Evolutionary conservation across 2,113 vertebrate genomes (phyloP), one percentile per base, ranked within the genome.

Genomic region (Hypanus sabinus): DNA sequence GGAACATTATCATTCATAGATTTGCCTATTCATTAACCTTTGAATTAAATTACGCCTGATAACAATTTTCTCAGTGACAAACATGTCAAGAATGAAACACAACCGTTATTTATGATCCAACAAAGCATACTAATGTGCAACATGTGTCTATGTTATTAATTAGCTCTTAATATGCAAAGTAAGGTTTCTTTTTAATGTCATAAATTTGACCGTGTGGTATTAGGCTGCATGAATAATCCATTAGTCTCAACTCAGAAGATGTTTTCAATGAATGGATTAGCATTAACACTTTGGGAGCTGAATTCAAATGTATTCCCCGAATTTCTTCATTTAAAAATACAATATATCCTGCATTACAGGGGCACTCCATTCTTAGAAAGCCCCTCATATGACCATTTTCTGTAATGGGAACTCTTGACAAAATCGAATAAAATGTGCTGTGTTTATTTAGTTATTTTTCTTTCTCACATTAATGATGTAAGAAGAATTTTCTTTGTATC

Each of bases 121-220:
- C 70, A 73, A 73, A 27, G 38, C 33, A 73, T 73, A 73, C 20
- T 73, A 93, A 73, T 93, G 70, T 71, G 91, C 10, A 1, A 10
- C 36, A 75, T 93, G 91, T 93, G 70, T 93, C 85, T 93, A 93
- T 75, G 38, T 93, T 93, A 93, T 93, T 93, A 93, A 93, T 93
- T 93, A 73, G 91, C 27, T 93, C 70, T 93, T 55, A 93, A 93
- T 71, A 71, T 93, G 38, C 22, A 75, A 73, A 73, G 68, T 93
- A 93, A 93, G 38, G 38, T 46, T 93, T 22, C 22, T 55, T 93
- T 93, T 93, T 73, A 93, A 93, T 93, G 36, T 93, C 71, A 93
- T 93, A 55, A 22, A 93, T 93, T 93, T 33, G 33, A 93, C 38
- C 10, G 38, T 12, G 65, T 73, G 91, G 36, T 24, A 46, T 73